These are phyloP conservation scores for Laspeyria flexula DNA, from an alignment of 2,888 invertebrate genomes.

Conservation along the genomic window DNA sequence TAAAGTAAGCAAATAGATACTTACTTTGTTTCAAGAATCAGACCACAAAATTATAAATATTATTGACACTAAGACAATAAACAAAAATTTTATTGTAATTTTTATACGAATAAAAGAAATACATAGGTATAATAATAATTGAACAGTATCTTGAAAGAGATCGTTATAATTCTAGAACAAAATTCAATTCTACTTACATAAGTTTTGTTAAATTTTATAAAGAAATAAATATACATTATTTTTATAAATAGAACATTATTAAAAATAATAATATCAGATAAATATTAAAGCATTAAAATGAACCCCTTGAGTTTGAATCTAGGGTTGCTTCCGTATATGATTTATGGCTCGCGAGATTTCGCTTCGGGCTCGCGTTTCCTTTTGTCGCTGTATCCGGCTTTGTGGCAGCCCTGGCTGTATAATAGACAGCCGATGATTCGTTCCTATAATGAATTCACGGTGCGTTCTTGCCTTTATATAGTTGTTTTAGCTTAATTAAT, in stretches of 20 bases:
- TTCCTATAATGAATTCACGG: constrained; percentile 55
- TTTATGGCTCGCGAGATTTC: constrained; percentile 72
- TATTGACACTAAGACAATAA: too few species aligned
- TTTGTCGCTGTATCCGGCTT: constrained; percentile 59
- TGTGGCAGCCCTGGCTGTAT: constrained; percentile 60
- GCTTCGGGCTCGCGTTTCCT: constrained; percentile 61
- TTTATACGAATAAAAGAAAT: too few species aligned
- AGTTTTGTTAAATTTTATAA: too few species aligned
- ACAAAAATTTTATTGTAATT: too few species aligned
- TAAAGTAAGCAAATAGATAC: too few species aligned
- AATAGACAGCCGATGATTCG: constrained; percentile 63
- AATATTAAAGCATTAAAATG: constrained; percentile 60
- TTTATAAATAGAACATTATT: constrained; percentile 25
- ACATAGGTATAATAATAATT: too few species aligned
- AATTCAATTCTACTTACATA: too few species aligned
- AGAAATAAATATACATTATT: too few species aligned
- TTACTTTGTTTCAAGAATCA: too few species aligned
- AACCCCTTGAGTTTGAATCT: constrained; percentile 62
- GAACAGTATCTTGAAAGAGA: too few species aligned
- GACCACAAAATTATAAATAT: too few species aligned
- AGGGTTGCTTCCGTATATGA: constrained; percentile 72
- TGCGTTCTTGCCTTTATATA: constrained; percentile 43
- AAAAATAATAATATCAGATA: constrained; percentile 44
- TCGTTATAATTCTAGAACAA: too few species aligned
- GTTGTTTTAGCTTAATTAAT: constrained; percentile 50